phyloP scores from a whole-genome alignment of 2,888 invertebrate genomes.

The Neoitamus cyanurus region DNA sequence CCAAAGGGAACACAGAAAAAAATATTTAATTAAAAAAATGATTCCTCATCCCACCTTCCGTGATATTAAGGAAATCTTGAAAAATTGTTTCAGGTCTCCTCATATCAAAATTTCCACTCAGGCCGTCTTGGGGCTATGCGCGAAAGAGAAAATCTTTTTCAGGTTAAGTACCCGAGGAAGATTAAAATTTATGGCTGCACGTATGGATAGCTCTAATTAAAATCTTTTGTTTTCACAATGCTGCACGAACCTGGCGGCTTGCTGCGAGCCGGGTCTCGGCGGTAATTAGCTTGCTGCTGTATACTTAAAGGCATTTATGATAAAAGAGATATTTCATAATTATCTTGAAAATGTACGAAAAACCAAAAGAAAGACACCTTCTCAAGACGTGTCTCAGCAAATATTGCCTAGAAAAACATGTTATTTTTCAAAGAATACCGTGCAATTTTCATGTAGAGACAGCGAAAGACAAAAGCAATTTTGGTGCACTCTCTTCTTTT shows the following conservation, averaged over 20 bases:
- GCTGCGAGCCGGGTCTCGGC: background rate
- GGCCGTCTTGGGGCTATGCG: background rate
- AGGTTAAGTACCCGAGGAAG: slow-evolving; percentile 8
- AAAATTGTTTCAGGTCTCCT: slow-evolving; percentile 22
- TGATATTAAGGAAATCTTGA: slow-evolving; percentile 42
- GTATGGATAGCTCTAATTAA: slow-evolving; percentile 29
- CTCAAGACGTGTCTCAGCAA: background rate
- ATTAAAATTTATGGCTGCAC: slow-evolving; percentile 23
- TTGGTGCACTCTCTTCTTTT: background rate
- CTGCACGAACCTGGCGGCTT: background rate
- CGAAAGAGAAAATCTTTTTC: slow-evolving; percentile 7
- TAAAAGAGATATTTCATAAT: background rate
- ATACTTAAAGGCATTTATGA: slow-evolving; percentile 3
- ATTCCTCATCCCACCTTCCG: slow-evolving; percentile 23
- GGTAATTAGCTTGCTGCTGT: slow-evolving; percentile 5
- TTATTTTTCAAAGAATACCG: background rate
- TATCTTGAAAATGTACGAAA: background rate
- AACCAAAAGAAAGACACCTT: background rate
- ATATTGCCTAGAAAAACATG: background rate
- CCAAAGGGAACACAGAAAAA: background rate
- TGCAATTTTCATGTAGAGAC: background rate
- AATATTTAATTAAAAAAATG: slow-evolving; percentile 43
- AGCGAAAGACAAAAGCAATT: background rate
- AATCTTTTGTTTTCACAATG: slow-evolving; percentile 15
- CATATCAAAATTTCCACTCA: slow-evolving; percentile 31